phyloP scores from a whole-genome alignment of 2,797 vertebrate genomes.

The Leuciscus waleckii region DNA sequence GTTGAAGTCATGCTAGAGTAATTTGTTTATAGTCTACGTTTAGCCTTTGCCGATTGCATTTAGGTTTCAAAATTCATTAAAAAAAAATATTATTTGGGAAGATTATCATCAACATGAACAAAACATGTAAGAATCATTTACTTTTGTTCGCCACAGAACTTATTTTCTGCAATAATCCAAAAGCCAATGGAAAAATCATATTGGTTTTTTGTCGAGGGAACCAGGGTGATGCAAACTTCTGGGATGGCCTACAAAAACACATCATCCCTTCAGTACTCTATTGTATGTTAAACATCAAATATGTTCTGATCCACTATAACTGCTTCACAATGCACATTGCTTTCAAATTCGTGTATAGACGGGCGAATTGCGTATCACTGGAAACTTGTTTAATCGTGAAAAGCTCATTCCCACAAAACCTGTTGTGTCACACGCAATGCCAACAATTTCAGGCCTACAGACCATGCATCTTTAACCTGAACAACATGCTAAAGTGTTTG shows the following conservation, averaged over 20 bases:
- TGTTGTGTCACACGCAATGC: background rate
- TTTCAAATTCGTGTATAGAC: background rate
- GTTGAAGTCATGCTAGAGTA: no score
- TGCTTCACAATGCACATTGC: background rate
- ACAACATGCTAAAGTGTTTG: background rate
- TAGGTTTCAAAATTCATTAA: no score
- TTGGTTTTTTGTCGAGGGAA: no score
- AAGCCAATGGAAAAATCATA: no score
- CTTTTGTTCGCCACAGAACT: no score
- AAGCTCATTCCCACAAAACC: background rate
- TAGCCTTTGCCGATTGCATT: no score
- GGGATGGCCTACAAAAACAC: background rate
- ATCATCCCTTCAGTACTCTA: background rate
- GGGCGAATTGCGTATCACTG: background rate
- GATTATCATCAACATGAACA: no score
- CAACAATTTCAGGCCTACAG: background rate
- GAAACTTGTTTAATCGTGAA: background rate
- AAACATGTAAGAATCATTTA: no score
- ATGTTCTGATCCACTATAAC: background rate
- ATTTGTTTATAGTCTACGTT: no score
- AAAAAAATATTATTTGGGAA: no score
- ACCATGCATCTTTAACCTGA: constrained; percentile 26
- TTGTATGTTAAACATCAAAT: background rate
- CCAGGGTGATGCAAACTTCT: no score
- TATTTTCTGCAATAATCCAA: no score